phyloP scores from a whole-genome alignment of 2,797 vertebrate genomes.

The Bradypodion ventrale region DNA sequence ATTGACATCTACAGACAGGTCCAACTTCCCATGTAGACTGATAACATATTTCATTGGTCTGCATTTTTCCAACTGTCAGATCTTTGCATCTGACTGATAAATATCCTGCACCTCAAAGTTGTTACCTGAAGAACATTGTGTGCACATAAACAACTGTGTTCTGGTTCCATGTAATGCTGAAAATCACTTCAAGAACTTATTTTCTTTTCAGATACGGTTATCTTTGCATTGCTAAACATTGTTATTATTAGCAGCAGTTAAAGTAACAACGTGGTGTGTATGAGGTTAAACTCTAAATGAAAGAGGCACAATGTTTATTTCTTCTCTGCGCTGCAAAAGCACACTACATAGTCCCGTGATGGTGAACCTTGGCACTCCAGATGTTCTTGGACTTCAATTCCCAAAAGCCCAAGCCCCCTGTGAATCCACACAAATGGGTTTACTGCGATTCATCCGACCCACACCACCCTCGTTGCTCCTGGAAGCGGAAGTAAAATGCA shows the following conservation, averaged over 20 bases:
- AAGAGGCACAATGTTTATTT: not conserved
- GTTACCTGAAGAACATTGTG: constrained; percentile 46
- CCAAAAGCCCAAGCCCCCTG: too few species aligned
- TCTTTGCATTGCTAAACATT: constrained; percentile 20
- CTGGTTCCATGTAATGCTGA: constrained; percentile 27
- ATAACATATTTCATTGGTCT: constrained; percentile 57
- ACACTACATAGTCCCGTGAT: not conserved
- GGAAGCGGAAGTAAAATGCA: too few species aligned
- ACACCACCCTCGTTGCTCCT: too few species aligned
- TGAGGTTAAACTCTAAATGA: not conserved
- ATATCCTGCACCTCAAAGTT: constrained; percentile 52
- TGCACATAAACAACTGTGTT: constrained; percentile 29
- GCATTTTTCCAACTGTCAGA: constrained; percentile 46
- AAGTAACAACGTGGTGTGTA: not conserved
- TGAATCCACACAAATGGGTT: too few species aligned
- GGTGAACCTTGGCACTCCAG: too few species aligned
- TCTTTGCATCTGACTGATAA: constrained; percentile 45
- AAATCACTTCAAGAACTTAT: constrained; percentile 38
- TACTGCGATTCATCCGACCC: too few species aligned
- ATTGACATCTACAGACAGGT: constrained; percentile 48
- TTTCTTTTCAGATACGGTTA: constrained; percentile 23
- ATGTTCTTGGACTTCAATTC: too few species aligned
- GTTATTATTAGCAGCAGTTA: not conserved
- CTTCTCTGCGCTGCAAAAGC: not conserved
- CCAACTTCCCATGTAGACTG: constrained; percentile 54